phyloP scores from a whole-genome alignment of 2,888 invertebrate genomes.

The Lasioglossum zephyrum region DNA sequence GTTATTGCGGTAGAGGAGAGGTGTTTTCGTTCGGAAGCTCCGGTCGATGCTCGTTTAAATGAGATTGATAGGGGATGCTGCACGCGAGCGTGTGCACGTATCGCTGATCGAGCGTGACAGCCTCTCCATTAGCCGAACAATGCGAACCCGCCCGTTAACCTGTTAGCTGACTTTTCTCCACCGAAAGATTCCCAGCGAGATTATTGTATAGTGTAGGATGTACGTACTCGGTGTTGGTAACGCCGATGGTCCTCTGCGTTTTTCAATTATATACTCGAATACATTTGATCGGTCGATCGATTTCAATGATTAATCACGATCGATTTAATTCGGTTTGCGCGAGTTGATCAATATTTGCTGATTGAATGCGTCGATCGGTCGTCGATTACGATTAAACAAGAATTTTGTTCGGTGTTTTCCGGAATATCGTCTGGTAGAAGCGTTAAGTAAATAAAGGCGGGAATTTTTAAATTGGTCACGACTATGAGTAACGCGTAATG shows the following conservation, averaged over 20 bases:
- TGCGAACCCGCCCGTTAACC: slow-evolving; percentile 17
- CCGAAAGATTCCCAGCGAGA: neutral
- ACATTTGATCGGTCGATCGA: neutral
- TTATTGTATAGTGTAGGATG: neutral
- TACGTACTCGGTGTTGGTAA: neutral
- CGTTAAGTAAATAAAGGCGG: neutral
- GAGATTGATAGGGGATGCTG: neutral
- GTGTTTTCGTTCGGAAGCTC: neutral
- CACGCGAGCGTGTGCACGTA: neutral
- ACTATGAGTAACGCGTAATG: neutral
- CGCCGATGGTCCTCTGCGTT: neutral
- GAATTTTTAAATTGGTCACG: neutral
- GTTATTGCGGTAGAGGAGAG: neutral
- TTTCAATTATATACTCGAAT: no score
- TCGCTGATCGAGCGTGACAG: slow-evolving; percentile 6
- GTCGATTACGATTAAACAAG: neutral
- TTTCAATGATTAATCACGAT: neutral
- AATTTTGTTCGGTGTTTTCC: neutral
- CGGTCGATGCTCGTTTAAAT: slow-evolving; percentile 21
- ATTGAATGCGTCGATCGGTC: neutral
- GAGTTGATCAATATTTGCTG: neutral
- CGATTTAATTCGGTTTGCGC: neutral
- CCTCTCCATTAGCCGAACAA: slow-evolving; percentile 23
- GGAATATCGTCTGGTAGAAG: neutral
- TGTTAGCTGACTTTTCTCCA: neutral